These are phyloP conservation scores for Thunnus thynnus DNA, from an alignment of 2,113 vertebrate genomes.

Conservation along the genomic window DNA sequence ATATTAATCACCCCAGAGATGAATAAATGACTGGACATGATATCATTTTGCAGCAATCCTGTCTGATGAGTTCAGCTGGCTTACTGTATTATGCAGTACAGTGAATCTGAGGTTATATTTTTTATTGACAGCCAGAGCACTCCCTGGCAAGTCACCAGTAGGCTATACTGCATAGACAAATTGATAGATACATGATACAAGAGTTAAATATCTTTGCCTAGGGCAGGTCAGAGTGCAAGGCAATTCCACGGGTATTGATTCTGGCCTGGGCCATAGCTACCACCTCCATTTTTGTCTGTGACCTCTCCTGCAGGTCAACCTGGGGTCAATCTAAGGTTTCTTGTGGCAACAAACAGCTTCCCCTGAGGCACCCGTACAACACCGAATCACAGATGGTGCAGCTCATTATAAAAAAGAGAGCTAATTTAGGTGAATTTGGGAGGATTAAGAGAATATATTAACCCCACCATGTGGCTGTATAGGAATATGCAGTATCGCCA, in stretches of 20 bases:
- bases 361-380: not conserved
- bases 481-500: constrained; percentile 32
- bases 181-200: constrained; percentile 27
- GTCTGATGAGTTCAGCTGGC: constrained; percentile 2
- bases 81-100: not conserved
- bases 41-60: not conserved
- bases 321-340: constrained; percentile 30
- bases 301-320: constrained; percentile 32
- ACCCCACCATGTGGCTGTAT: constrained; percentile 2
- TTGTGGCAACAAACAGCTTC: not conserved
- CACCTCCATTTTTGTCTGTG: constrained; percentile 13
- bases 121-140: not conserved
- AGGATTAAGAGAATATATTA: constrained; percentile 51
- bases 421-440: constrained; percentile 47
- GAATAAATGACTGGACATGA: constrained; percentile 9
- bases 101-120: constrained; percentile 3
- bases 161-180: not conserved
- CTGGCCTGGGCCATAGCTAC: not conserved
- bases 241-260: constrained; percentile 52
- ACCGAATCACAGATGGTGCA: not conserved
- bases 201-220: constrained; percentile 27
- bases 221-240: constrained; percentile 7
- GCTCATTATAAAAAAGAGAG: constrained; percentile 28
- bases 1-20: constrained; percentile 15
- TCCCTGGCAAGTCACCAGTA: not conserved